Conservation (phyloP, 2,888 invertebrate species). For the Lamproptera curius region DNA sequence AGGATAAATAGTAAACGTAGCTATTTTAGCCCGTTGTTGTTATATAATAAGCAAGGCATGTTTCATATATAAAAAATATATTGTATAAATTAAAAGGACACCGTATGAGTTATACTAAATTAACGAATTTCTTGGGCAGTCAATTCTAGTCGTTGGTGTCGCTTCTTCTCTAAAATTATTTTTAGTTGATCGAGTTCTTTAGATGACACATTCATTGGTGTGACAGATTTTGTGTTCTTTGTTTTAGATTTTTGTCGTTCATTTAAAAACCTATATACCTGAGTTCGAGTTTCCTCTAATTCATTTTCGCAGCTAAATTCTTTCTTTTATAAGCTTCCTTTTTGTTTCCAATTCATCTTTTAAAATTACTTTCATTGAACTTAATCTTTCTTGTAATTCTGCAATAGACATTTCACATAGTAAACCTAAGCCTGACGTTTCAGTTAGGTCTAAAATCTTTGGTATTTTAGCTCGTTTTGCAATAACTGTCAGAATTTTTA, state of each 20-base stretch:
- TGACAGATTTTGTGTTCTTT: conserved; percentile 40
- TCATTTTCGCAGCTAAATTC: conserved; percentile 58
- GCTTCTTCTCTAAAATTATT: conserved; percentile 68
- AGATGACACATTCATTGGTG: conserved; percentile 30
- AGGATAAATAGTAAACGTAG: too few species aligned
- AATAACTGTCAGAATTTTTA: conserved; percentile 65
- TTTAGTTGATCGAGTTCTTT: conserved; percentile 69
- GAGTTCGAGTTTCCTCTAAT: conserved; percentile 63
- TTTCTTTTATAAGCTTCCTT: conserved; percentile 56
- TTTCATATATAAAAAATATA: too few species aligned
- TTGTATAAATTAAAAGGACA: too few species aligned
- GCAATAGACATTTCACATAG: conserved; percentile 82
- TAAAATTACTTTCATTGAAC: conserved; percentile 65
- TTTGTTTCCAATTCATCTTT: conserved; percentile 74
- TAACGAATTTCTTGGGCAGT: conserved; percentile 14
- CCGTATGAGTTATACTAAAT: too few species aligned
- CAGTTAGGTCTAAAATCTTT: conserved; percentile 78
- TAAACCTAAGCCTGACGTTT: conserved; percentile 76
- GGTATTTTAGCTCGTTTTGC: conserved; percentile 70
- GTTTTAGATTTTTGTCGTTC: conserved; percentile 48
- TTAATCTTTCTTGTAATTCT: conserved; percentile 77
- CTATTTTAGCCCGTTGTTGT: too few species aligned
- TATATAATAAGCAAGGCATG: too few species aligned
- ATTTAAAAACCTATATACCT: conserved; percentile 53
- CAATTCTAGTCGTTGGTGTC: conserved; percentile 49